Evolutionary conservation across 1,140 invertebrate genomes (phyloP).

Genomic region (Panonychus citri): DNA sequence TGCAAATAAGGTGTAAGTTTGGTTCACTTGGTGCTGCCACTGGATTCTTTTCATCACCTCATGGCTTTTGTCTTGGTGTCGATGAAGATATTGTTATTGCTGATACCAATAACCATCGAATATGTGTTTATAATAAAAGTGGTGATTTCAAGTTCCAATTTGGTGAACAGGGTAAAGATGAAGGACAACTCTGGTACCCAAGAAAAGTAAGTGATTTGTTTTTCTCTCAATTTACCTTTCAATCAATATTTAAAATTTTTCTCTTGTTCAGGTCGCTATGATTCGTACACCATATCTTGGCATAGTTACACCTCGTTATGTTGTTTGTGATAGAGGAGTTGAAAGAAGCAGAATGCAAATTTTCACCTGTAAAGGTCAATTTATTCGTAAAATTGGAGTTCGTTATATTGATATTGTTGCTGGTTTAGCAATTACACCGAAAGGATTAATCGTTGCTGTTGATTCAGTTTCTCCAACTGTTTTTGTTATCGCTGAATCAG

Average conservation of each 20-base stretch:
- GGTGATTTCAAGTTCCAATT: conserved; percentile 68
- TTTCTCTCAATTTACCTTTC: background rate
- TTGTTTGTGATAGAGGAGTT: conserved; percentile 83
- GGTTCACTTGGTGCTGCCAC: conserved; percentile 69
- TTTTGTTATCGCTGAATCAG: conserved; percentile 66
- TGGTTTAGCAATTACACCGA: conserved; percentile 61
- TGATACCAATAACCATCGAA: conserved; percentile 85
- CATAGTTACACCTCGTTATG: conserved; percentile 33
- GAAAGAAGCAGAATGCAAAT: conserved; percentile 89
- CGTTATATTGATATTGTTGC: conserved; percentile 83
- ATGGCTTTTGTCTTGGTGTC: conserved; percentile 79
- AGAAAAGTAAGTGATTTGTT: conserved; percentile 40
- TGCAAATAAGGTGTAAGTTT: conserved; percentile 77
- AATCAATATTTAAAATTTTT: background rate
- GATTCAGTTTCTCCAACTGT: conserved; percentile 85
- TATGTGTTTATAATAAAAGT: conserved; percentile 75
- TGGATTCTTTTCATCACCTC: conserved; percentile 83
- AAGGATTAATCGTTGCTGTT: conserved; percentile 80
- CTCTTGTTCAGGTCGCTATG: background rate
- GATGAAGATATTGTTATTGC: conserved; percentile 78
- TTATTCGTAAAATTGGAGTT: conserved; percentile 69
- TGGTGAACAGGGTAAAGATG: conserved; percentile 68
- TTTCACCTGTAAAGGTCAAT: conserved; percentile 34
- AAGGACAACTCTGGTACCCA: conserved; percentile 85
- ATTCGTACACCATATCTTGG: background rate